Evolutionary conservation across 2,113 vertebrate genomes (phyloP), one percentile per base, ranked within the genome.

Genomic region (Sula dactylatra): DNA sequence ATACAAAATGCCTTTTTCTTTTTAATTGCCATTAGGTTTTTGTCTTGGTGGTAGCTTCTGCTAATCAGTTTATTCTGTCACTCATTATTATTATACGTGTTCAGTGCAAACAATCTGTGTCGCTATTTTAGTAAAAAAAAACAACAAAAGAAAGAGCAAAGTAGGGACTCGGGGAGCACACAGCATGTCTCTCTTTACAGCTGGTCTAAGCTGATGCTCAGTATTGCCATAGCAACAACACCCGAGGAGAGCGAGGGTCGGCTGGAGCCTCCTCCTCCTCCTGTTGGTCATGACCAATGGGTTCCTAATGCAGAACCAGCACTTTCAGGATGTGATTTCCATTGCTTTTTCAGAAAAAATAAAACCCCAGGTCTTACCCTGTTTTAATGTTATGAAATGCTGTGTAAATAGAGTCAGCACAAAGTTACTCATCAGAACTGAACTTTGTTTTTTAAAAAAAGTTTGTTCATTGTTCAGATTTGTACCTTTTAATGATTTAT

Each of bases 151-250:
- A 90, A 72, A 69, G 73, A 94, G 91, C 62, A 77, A 94, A 94
- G 81, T 85, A 52, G 13, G 56, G 81, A 52, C 73, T 95, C 0
- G 0, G 86, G 84, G 69, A 93, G 81, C 69, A 94, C 91, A 62
- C 83, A 94, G 91, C 81, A 38, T 77, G 92, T 82, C 81, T 94
- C 31, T 73, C 77, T 82, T 61, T 93, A 76, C 82, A 95, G 69
- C 77, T 92, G 90, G 65, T 86, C 83, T 86, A 69, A 87, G 87
- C 93, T 85, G 96, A 97, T 95, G 96, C 93, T 95, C 89, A 82
- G 52, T 59, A 93, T 95, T 96, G 84, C 89, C 91, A 96, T 97
- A 89, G 94, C 81, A 96, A 96, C 95, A 95, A 21, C 58, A 82
- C 70, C 4, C 6, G 81, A 83, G 72, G 65, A 82, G 84, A 90